A percentile compares a stretch with the other conserved stretches of the same genome.
Conservation (phyloP, 2,113 vertebrate genomes). For the Hippocampus barbouri region DNA sequence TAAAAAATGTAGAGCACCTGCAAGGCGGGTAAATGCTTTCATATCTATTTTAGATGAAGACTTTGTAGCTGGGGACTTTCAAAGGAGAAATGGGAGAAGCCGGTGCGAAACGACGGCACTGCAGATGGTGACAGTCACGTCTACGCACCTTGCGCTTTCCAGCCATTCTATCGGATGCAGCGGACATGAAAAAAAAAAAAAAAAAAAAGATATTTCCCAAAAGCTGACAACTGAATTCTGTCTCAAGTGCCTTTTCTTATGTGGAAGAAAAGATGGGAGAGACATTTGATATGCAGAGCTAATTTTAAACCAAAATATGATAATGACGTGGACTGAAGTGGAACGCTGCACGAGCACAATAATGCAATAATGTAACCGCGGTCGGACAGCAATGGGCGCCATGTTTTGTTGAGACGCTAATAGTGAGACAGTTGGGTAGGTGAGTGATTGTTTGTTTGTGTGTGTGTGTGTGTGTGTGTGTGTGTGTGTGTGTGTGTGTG, state of each 20-base stretch:
- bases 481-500: neutral
- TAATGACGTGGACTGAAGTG: no score
- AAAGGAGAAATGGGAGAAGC: constrained; percentile 1
- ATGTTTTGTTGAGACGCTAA: neutral
- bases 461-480: neutral
- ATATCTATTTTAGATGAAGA: constrained; percentile 20
- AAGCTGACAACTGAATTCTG: constrained; percentile 15
- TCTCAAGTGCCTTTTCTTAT: neutral
- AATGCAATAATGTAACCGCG: no score
- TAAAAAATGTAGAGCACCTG: constrained; percentile 8
- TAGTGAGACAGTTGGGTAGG: neutral
- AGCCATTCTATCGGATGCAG: neutral
- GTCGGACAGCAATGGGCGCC: no score
- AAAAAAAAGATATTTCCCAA: neutral
- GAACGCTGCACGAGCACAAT: no score
- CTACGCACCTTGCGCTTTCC: neutral
- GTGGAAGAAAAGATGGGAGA: neutral
- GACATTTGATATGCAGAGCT: neutral
- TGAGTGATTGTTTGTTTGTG: neutral
- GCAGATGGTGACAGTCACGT: constrained; percentile 2
- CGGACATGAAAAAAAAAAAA: constrained; percentile 9
- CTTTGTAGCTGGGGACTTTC: constrained; percentile 1
- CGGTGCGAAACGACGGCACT: neutral
- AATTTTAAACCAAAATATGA: neutral
- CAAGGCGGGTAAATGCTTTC: neutral